Conservation (phyloP, 37 sponge, comb jelly and placozoan genomes). For the Cladorhizidae sp. region DNA sequence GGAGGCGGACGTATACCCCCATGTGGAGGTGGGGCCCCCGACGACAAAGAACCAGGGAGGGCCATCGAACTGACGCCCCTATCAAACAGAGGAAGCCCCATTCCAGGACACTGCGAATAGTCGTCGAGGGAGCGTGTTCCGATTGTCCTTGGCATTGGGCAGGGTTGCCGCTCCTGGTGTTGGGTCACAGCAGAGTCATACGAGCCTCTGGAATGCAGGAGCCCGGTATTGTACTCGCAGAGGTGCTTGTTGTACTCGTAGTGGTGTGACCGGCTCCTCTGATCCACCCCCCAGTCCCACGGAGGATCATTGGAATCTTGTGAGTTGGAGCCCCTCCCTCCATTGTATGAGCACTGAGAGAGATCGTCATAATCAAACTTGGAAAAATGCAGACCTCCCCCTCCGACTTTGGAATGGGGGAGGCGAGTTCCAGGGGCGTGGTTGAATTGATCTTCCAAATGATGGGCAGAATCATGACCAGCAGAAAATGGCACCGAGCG, state of each 20-base stretch:
- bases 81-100: background rate
- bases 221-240: background rate
- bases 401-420: background rate
- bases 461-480: background rate
- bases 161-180: background rate
- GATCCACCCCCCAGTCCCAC: slow-evolving; percentile 14
- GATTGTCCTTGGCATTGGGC: background rate
- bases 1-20: too few species aligned
- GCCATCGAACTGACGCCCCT: background rate
- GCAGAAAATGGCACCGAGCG: slow-evolving; percentile 24
- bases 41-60: background rate
- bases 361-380: slow-evolving; percentile 36
- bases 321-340: slow-evolving; percentile 30
- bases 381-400: background rate
- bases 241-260: background rate
- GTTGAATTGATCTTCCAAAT: slow-evolving; percentile 21
- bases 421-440: slow-evolving; percentile 41
- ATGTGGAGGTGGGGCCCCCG: background rate
- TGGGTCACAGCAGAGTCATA: background rate
- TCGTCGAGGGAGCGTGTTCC: slow-evolving; percentile 1
- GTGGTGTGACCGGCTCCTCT: slow-evolving; percentile 6
- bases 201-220: background rate
- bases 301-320: slow-evolving; percentile 30
- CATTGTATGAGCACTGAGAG: slow-evolving; percentile 22
- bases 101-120: slow-evolving; percentile 20